A percentile compares a stretch with the other conserved stretches of the same genome.
Conservation (phyloP, 2,113 vertebrate species). For the Solenodon paradoxus region DNA sequence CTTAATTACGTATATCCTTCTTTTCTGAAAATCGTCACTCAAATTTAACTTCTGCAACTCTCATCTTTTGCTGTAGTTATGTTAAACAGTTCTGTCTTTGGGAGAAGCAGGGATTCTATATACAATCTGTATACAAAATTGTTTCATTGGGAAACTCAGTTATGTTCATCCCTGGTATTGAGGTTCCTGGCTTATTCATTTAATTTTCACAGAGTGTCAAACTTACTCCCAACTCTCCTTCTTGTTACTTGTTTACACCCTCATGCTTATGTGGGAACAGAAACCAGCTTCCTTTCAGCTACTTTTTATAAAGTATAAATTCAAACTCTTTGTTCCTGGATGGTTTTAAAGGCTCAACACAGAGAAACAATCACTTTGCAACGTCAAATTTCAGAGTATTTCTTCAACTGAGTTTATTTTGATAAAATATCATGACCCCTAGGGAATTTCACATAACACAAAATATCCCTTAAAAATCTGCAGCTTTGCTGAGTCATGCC, state of each 20-base stretch:
- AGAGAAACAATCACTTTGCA: background rate
- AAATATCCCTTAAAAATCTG: background rate
- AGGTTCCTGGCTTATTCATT: background rate
- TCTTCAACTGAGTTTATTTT: constrained; percentile 28
- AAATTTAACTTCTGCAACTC: background rate
- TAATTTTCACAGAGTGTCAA: background rate
- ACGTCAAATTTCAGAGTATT: constrained; percentile 3
- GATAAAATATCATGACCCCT: background rate
- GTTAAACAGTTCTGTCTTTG: background rate
- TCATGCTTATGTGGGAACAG: background rate
- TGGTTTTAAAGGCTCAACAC: background rate
- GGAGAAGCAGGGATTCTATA: background rate
- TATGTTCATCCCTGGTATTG: background rate
- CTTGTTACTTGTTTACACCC: background rate
- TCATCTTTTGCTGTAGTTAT: background rate
- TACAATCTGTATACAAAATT: background rate
- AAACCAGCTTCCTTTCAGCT: background rate
- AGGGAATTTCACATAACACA: background rate
- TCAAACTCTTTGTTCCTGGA: background rate
- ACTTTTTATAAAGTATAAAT: background rate
- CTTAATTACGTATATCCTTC: background rate
- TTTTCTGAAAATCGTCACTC: constrained; percentile 30
- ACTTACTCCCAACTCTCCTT: background rate
- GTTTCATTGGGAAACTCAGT: background rate
- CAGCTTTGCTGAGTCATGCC: background rate